phyloP scores from a whole-genome alignment of 2,888 invertebrate genomes.

The Sepioteuthis lessoniana region DNA sequence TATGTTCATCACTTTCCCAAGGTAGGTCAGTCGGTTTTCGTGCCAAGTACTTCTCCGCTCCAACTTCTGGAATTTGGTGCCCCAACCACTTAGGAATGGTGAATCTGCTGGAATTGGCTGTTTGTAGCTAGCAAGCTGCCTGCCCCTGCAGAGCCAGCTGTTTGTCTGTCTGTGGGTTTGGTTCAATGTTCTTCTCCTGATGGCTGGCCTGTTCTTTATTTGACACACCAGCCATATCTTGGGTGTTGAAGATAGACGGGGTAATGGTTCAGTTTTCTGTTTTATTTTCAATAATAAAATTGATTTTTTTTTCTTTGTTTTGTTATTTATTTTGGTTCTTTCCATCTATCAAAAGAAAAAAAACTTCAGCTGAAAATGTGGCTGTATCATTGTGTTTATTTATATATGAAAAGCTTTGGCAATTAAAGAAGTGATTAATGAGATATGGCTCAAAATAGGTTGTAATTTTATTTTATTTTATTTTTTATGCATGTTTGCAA shows the following conservation, averaged over 20 bases:
- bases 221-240: background rate
- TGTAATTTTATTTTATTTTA: too few species aligned
- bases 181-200: background rate
- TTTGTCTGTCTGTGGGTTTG: background rate
- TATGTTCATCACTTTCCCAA: background rate
- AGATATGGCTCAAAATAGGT: too few species aligned
- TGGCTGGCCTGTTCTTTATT: background rate
- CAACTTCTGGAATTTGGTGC: conserved; percentile 11
- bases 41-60: conserved; percentile 1
- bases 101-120: background rate
- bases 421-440: too few species aligned
- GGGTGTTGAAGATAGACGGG: too few species aligned
- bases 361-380: too few species aligned
- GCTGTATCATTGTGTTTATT: too few species aligned
- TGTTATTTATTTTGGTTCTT: too few species aligned
- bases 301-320: too few species aligned
- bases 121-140: background rate
- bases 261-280: background rate
- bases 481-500: too few species aligned
- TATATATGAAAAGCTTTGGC: too few species aligned
- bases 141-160: background rate
- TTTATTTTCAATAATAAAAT: background rate
- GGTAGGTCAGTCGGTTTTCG: conserved; percentile 33
- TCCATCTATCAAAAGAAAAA: too few species aligned
- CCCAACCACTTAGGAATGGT: background rate